Percentiles rank a stretch among this genome's conserved stretches.
Conservation (phyloP, 1,140 invertebrate species). For the Cydia amplana region DNA sequence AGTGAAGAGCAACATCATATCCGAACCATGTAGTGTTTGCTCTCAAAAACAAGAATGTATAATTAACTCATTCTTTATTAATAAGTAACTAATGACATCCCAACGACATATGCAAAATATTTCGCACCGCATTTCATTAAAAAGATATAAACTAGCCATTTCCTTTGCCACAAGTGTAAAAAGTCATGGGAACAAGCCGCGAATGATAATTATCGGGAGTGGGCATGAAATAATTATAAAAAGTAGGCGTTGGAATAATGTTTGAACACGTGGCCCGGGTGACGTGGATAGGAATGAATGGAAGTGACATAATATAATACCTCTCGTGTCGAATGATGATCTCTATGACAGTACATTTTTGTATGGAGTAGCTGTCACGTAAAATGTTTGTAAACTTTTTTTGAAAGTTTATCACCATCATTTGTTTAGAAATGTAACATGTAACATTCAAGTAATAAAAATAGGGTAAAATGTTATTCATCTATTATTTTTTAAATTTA, state of each 20-base stretch:
- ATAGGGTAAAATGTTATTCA: no score
- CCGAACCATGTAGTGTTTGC: no score
- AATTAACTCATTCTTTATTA: neutral
- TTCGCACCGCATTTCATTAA: neutral
- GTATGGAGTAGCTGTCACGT: no score
- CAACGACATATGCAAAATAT: neutral
- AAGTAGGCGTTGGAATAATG: constrained; percentile 13
- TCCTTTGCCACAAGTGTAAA: neutral
- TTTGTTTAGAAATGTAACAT: no score
- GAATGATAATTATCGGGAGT: neutral
- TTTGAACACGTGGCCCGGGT: neutral
- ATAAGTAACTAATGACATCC: neutral
- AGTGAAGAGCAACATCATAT: no score
- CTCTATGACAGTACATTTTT: no score
- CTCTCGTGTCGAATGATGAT: no score
- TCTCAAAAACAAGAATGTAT: constrained; percentile 43
- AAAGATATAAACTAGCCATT: neutral
- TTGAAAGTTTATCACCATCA: no score
- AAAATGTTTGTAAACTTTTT: no score
- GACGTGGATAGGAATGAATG: constrained; percentile 1
- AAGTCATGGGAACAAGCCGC: neutral
- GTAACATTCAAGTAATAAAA: no score
- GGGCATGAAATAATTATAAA: constrained; percentile 7
- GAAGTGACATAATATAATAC: neutral
- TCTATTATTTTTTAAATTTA: no score